These are phyloP conservation scores for Zygothrica quintamaculata DNA, from an alignment of 2,888 invertebrate species.

Conservation along the genomic window DNA sequence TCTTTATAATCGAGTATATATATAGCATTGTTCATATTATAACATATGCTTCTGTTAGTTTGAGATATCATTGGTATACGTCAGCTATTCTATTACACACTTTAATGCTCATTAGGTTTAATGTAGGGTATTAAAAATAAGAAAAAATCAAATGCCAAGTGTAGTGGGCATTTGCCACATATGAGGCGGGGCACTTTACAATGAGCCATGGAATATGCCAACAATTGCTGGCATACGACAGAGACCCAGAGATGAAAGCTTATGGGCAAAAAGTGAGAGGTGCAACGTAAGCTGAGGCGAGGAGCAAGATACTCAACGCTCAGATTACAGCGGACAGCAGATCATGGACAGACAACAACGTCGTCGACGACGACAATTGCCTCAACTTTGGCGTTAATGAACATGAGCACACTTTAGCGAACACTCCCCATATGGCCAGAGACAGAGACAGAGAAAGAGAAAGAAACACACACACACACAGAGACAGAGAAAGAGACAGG, in stretches of 20 bases:
- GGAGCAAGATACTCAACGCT: conserved; percentile 38
- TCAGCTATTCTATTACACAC: too few relatives aligned
- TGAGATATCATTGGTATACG: not conserved
- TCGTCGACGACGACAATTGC: conserved; percentile 73
- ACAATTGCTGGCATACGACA: conserved; percentile 53
- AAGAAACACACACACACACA: too few relatives aligned
- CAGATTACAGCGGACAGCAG: conserved; percentile 66
- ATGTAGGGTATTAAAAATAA: conserved; percentile 28
- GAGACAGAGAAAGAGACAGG: too few relatives aligned
- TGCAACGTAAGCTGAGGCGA: conserved; percentile 3
- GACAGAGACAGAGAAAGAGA: not conserved
- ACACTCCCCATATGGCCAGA: conserved; percentile 53
- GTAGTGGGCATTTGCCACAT: conserved; percentile 5
- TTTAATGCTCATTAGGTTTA: not conserved
- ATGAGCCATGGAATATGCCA: conserved; percentile 65
- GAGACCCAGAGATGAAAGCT: conserved; percentile 10
- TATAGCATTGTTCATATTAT: too few relatives aligned
- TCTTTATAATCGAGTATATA: too few relatives aligned
- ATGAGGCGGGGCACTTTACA: conserved; percentile 43
- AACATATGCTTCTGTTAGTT: too few relatives aligned
- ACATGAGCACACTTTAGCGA: conserved; percentile 78
- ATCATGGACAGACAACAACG: conserved; percentile 34
- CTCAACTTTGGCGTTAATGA: conserved; percentile 80
- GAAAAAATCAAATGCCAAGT: conserved; percentile 30
- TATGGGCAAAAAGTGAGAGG: too few relatives aligned